Percentiles rank a stretch among this genome's conserved stretches.
Conservation (phyloP, 2,888 invertebrate species). For the Mythimna ferrago region DNA sequence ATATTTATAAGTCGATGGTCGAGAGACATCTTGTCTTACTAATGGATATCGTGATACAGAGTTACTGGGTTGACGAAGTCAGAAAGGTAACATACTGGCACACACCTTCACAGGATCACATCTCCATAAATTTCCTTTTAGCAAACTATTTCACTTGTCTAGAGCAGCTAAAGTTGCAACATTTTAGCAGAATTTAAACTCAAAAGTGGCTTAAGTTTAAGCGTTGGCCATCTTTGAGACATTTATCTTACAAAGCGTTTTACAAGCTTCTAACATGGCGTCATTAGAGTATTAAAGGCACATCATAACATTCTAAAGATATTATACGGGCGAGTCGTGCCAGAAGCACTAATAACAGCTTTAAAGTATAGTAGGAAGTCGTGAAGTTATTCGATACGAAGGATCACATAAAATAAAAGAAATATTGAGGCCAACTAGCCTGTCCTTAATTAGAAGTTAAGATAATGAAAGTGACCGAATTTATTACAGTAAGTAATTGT, state of each 20-base stretch:
- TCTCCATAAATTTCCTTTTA: slow-evolving; percentile 1
- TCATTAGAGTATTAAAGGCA: slow-evolving; percentile 16
- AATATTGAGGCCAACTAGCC: slow-evolving; percentile 25
- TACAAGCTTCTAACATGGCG: slow-evolving; percentile 16
- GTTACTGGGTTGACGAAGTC: neutral
- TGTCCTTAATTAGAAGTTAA: slow-evolving; percentile 39
- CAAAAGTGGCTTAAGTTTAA: slow-evolving; percentile 16
- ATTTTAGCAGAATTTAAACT: slow-evolving; percentile 9
- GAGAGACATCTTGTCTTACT: neutral
- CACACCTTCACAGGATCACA: neutral
- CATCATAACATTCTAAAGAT: slow-evolving; percentile 16
- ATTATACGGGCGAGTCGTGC: slow-evolving; percentile 21
- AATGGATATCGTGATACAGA: neutral
- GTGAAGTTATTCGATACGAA: slow-evolving; percentile 25
- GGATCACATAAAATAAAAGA: slow-evolving; percentile 20
- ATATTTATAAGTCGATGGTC: neutral
- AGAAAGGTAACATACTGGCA: neutral
- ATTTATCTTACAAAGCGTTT: slow-evolving; percentile 36
- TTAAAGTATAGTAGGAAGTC: neutral
- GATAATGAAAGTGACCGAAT: slow-evolving; percentile 43
- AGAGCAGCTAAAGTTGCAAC: neutral
- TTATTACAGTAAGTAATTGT: slow-evolving; percentile 39
- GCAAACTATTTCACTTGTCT: neutral
- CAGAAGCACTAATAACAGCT: neutral
- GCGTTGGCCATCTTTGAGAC: neutral